A percentile compares a stretch with the other conserved stretches of the same genome.
phyloP scores from a whole-genome alignment of 92 coral and sea anemone genomes.

The Siderastrea radians region DNA sequence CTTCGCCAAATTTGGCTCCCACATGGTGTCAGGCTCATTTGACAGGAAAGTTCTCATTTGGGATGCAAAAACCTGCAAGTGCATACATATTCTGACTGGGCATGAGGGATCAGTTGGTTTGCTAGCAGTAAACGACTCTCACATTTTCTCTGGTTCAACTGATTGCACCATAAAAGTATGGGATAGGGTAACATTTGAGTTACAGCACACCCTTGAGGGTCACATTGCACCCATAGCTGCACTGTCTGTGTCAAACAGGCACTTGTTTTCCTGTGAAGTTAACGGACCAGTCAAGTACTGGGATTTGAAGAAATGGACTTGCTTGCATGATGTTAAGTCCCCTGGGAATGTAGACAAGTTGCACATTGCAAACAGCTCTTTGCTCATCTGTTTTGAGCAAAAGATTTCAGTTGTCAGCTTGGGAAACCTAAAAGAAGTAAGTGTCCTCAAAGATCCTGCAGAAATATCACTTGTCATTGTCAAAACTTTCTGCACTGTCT shows the following conservation, averaged over 20 bases:
- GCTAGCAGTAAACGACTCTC: constrained; percentile 69
- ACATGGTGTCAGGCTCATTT: constrained; percentile 89
- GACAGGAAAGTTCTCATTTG: constrained; percentile 88
- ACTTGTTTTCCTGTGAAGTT: constrained; percentile 86
- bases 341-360: constrained; percentile 58
- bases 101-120: constrained; percentile 92
- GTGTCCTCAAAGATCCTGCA: constrained; percentile 68
- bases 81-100: constrained; percentile 80
- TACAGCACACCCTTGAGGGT: constrained; percentile 71
- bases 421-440: constrained; percentile 85
- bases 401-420: constrained; percentile 78
- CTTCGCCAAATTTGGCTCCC: constrained; percentile 48
- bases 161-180: constrained; percentile 84
- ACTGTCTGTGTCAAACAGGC: constrained; percentile 85
- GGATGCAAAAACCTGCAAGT: constrained; percentile 81
- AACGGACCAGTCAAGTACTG: constrained; percentile 87
- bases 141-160: constrained; percentile 88
- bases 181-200: constrained; percentile 83
- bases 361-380: constrained; percentile 67
- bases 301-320: constrained; percentile 89
- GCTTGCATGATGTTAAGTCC: constrained; percentile 70
- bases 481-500: constrained; percentile 50
- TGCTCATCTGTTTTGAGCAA: constrained; percentile 69
- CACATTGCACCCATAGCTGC: constrained; percentile 82
- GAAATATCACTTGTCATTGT: constrained; percentile 62